phyloP scores from a whole-genome alignment of 1,140 invertebrate genomes.

The Ceratina australensis region DNA sequence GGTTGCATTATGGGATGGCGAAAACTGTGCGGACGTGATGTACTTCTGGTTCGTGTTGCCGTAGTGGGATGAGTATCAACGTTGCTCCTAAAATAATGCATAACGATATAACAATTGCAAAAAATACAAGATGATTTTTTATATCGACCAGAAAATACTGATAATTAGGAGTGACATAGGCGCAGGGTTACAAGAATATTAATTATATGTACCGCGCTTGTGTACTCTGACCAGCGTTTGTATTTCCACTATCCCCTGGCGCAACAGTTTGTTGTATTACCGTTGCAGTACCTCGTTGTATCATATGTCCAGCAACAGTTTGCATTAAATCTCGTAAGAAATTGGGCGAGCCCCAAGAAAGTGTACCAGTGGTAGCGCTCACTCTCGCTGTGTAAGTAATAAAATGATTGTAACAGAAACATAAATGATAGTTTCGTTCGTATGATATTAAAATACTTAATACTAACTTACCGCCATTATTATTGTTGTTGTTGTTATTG shows the following conservation, averaged over 20 bases:
- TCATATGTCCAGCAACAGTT: conserved; percentile 77
- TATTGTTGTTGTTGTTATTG: conserved; percentile 56
- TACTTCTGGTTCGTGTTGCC: conserved; percentile 84
- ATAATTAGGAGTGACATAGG: not conserved
- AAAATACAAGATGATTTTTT: too few species aligned
- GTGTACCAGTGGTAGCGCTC: conserved; percentile 43
- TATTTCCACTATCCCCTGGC: conserved; percentile 51
- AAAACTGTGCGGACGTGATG: conserved; percentile 83
- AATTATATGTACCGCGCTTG: conserved; percentile 77
- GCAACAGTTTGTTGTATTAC: conserved; percentile 33
- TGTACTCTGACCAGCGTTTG: conserved; percentile 78
- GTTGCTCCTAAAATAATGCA: conserved; percentile 76
- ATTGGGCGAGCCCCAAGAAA: conserved; percentile 74
- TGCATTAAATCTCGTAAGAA: conserved; percentile 83
- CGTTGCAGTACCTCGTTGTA: conserved; percentile 47
- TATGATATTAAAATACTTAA: not conserved
- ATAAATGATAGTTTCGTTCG: not conserved
- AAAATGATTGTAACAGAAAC: not conserved
- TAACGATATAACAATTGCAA: conserved; percentile 1
- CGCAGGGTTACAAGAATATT: not conserved
- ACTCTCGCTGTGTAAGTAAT: conserved; percentile 43
- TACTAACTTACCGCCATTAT: conserved; percentile 35
- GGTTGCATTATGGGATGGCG: conserved; percentile 73
- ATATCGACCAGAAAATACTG: too few species aligned
- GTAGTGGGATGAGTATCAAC: conserved; percentile 85